Percentiles rank a stretch among this genome's conserved stretches.
Conservation (phyloP, 2,113 vertebrate species). For the Rhinoptilus africanus region DNA sequence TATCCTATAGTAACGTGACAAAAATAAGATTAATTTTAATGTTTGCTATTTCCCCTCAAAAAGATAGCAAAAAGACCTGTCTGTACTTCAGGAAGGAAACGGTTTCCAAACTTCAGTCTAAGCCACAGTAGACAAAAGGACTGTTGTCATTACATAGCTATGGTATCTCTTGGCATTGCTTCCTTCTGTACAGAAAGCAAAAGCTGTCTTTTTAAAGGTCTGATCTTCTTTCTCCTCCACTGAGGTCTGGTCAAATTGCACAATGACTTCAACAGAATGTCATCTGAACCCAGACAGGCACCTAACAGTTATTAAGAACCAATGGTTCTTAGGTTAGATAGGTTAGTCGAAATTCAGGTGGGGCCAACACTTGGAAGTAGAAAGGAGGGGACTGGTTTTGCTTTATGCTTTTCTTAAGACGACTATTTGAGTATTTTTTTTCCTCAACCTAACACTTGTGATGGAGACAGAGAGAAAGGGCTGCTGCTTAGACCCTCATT, state of each 20-base stretch:
- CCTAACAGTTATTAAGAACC: neutral
- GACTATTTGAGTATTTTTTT: neutral
- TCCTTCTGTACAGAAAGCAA: neutral
- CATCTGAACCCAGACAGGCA: neutral
- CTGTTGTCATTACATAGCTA: neutral
- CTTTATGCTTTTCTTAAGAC: neutral
- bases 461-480: neutral
- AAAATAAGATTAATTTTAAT: neutral
- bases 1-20: neutral
- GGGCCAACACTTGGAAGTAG: neutral
- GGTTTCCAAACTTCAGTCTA: neutral
- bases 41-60: neutral
- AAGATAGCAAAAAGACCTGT: neutral
- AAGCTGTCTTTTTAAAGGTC: neutral
- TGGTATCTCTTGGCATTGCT: neutral
- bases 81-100: neutral
- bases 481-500: neutral
- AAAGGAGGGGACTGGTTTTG: neutral
- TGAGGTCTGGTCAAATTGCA: neutral
- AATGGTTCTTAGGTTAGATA: neutral
- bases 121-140: neutral
- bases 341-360: neutral
- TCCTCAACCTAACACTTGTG: neutral
- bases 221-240: neutral
- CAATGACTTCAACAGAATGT: neutral